Evolutionary conservation across 2,797 vertebrate species (phyloP), one percentile per base, ranked within the genome.

Genomic region (Tokudaia tokunoshimensis): DNA sequence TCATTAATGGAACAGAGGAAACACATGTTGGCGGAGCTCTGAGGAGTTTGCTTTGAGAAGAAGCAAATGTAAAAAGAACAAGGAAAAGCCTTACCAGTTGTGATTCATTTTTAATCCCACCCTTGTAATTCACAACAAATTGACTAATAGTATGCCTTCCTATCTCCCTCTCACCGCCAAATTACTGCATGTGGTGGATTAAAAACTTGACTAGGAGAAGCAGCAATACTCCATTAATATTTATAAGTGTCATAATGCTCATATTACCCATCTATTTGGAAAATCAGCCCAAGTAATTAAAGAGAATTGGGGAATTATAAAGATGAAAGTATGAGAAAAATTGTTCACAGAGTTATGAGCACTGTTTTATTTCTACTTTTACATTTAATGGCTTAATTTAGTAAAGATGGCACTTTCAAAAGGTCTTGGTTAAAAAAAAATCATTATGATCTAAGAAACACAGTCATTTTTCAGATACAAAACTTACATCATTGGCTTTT

Each of bases 401-500:
- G 70, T 29, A 88, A 61, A 55, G 59, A 78, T 34, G 63, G 34
- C 52, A 93, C 63, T 94, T 91, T 94, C 79, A 31, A 95, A 93
- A 94, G 95, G 96, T 93, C 76, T 86, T 55, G 20, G 61, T 93
- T 34, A 5, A 65, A 92, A 90, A 90, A 87, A 70, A 44, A 0
- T 97, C 13, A 96, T 95, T 92, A 90, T 79, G 55, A 79, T 87
- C 44, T 57, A 95, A 95, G 86, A 70, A 86, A 90, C 74, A 91
- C 8, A 81, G 72, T 55, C 94, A 92, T 93, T 95, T 97, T 86
- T 89, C 94, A 92, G 74, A 88, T 5, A 67, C 75, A 34, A 91
- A 94, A 96, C 98, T 98, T 97, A 99, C 98, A 6, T 95, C 34
- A 86, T 95, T 91, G 97, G 94, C 92, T 98, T 98, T 90, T 99